These are phyloP conservation scores for Scomber scombrus DNA, from an alignment of 2,113 vertebrate genomes.

Conservation along the genomic window DNA sequence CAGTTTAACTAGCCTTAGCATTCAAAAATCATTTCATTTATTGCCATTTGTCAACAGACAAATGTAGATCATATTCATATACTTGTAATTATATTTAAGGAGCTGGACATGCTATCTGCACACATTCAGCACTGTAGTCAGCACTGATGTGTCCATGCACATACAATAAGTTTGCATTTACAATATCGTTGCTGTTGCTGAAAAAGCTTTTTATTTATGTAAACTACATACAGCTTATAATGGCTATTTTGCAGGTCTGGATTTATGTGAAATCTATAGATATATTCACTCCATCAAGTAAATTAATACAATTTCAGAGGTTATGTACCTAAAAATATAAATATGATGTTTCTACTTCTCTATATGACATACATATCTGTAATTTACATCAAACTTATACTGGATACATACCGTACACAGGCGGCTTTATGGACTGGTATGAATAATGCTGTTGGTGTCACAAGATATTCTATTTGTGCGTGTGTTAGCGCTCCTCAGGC, in stretches of 20 bases:
- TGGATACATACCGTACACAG: not conserved
- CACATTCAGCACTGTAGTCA: not conserved
- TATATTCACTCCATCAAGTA: not conserved
- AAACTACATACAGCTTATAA: not conserved
- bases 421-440: not conserved
- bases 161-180: no score
- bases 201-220: no score
- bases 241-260: not conserved
- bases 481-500: conserved; percentile 18
- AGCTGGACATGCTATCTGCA: not conserved
- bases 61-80: no score
- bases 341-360: not conserved
- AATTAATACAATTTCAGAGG: not conserved
- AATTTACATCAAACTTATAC: conserved; percentile 2
- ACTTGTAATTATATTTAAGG: not conserved
- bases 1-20: no score
- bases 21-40: no score
- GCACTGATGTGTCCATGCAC: no score
- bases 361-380: not conserved
- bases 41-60: no score
- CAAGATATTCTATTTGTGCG: conserved; percentile 27
- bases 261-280: no score
- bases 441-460: conserved; percentile 32
- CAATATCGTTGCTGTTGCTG: no score
- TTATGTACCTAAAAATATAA: not conserved